A percentile compares a stretch with the other conserved stretches of the same genome.
Evolutionary conservation across 2,888 invertebrate genomes (phyloP).

Genomic region (Leptinotarsa juncta): DNA sequence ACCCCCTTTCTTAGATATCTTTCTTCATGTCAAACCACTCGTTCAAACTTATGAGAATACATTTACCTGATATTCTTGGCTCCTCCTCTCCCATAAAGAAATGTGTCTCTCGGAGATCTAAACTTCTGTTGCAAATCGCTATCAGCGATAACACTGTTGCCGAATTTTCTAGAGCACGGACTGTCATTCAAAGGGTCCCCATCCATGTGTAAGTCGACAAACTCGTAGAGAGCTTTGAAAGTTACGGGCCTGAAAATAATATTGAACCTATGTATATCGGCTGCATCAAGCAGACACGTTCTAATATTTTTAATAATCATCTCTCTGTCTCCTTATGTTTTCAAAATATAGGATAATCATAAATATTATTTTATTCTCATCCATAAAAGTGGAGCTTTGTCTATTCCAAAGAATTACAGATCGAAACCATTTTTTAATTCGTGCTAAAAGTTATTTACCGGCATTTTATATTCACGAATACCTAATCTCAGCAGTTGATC

Average conservation of each 20-base stretch:
- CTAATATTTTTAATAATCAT: background rate
- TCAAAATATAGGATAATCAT: too few species aligned
- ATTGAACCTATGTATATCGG: background rate
- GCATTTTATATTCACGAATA: too few species aligned
- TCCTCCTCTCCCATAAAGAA: slow-evolving; percentile 88
- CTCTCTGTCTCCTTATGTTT: too few species aligned
- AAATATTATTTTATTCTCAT: too few species aligned
- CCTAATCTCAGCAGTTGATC: too few species aligned
- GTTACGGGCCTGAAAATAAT: slow-evolving; percentile 77
- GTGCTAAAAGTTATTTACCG: too few species aligned
- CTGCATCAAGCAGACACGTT: background rate
- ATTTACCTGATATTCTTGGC: slow-evolving; percentile 81
- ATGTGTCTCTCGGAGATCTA: slow-evolving; percentile 84
- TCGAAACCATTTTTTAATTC: too few species aligned
- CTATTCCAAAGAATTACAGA: too few species aligned
- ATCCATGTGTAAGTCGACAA: slow-evolving; percentile 88
- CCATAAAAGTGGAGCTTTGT: too few species aligned
- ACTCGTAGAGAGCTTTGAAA: slow-evolving; percentile 88
- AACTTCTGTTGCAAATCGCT: slow-evolving; percentile 79
- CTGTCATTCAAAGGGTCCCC: slow-evolving; percentile 82
- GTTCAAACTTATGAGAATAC: background rate
- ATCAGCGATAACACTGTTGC: slow-evolving; percentile 59
- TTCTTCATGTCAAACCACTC: background rate
- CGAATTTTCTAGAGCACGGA: slow-evolving; percentile 81
- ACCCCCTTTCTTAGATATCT: background rate